A percentile compares a stretch with the other conserved stretches of the same genome.
Conservation (phyloP, 2,113 vertebrate genomes). For the Verasper variegatus region DNA sequence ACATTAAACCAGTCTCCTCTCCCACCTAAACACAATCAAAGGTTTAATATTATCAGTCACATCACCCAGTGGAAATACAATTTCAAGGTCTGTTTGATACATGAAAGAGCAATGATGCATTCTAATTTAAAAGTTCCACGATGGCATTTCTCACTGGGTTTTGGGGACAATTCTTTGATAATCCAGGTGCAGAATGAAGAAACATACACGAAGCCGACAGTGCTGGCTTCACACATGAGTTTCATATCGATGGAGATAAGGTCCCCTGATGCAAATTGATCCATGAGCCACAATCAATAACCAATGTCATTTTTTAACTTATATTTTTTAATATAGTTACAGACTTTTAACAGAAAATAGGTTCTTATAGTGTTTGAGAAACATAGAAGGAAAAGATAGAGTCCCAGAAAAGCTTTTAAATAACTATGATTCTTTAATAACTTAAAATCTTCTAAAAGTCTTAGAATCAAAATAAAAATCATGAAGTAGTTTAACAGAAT, state of each 20-base stretch:
- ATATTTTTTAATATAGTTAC: too few species aligned
- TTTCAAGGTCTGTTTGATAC: conserved; percentile 73
- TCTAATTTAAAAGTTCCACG: conserved; percentile 40
- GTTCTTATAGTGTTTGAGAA: too few species aligned
- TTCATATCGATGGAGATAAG: neutral
- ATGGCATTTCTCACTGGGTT: conserved; percentile 26
- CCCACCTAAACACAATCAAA: conserved; percentile 68
- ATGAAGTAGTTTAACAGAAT: too few species aligned
- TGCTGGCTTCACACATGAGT: neutral
- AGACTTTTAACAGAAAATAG: too few species aligned
- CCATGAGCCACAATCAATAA: too few species aligned
- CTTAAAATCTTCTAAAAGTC: too few species aligned
- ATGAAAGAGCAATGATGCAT: conserved; percentile 55
- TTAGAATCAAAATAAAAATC: too few species aligned
- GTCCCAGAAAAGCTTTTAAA: too few species aligned
- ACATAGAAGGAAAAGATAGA: too few species aligned
- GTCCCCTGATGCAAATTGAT: neutral
- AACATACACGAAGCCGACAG: neutral
- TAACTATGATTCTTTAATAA: too few species aligned
- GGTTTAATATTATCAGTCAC: conserved; percentile 51
- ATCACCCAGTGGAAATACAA: conserved; percentile 65
- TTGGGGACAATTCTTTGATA: conserved; percentile 41
- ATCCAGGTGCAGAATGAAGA: conserved; percentile 22
- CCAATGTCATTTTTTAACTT: too few species aligned
- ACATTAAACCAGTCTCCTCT: conserved; percentile 49